Conservation (phyloP, 2,888 invertebrate species). For the Heliconius aoede region DNA sequence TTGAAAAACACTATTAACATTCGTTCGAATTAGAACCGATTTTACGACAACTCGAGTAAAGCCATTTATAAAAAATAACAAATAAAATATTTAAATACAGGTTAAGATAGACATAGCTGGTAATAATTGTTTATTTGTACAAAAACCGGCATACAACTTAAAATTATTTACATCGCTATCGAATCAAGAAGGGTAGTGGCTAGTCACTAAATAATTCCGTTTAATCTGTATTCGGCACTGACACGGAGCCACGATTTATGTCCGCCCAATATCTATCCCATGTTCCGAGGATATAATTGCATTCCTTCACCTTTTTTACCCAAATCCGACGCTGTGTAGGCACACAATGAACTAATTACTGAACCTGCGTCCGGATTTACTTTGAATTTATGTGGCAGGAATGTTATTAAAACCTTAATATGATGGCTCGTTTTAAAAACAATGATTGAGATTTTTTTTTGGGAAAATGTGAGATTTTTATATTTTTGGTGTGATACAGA, state of each 20-base stretch:
- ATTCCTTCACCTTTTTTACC: conserved; percentile 50
- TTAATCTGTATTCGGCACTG: conserved; percentile 38
- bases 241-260: conserved; percentile 40
- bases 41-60: no score
- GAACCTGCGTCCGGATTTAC: conserved; percentile 46
- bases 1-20: no score
- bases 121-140: no score
- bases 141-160: neutral
- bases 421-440: conserved; percentile 51
- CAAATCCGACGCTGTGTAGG: conserved; percentile 47
- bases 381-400: conserved; percentile 59
- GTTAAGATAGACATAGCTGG: no score
- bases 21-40: no score
- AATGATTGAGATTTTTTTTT: conserved; percentile 47
- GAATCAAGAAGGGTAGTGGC: neutral
- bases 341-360: conserved; percentile 56
- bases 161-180: neutral
- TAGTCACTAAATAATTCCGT: conserved; percentile 39
- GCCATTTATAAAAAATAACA: no score
- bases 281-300: conserved; percentile 48
- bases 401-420: conserved; percentile 58
- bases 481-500: neutral
- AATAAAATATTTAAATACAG: no score
- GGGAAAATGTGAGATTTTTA: neutral
- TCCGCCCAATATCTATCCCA: conserved; percentile 43